Conservation (phyloP, 2,113 vertebrate species). For the Sylvia atricapilla region DNA sequence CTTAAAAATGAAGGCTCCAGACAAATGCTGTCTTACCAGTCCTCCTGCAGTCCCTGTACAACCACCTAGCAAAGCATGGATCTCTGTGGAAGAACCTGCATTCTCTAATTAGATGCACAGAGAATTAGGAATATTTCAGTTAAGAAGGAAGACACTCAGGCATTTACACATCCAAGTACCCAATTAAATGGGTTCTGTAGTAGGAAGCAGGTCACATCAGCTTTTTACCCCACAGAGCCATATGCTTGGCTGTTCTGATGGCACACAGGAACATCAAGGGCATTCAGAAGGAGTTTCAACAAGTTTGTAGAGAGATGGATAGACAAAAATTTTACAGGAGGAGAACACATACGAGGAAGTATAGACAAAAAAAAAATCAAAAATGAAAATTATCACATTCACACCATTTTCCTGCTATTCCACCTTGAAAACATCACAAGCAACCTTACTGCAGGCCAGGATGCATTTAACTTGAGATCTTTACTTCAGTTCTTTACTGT, state of each 20-base stretch:
- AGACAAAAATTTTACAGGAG: neutral
- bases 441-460: neutral
- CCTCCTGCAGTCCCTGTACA: neutral
- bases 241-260: neutral
- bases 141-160: neutral
- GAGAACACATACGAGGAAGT: fast-evolving
- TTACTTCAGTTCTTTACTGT: neutral
- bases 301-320: neutral
- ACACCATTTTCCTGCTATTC: neutral
- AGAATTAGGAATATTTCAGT: neutral
- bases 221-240: neutral
- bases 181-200: neutral
- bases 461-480: neutral
- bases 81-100: neutral
- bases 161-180: neutral
- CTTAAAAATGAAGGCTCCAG: neutral
- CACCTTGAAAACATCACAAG: neutral
- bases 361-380: neutral
- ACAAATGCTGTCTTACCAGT: neutral
- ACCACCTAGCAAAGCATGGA: neutral
- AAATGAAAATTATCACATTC: neutral
- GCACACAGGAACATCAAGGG: neutral
- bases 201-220: neutral
- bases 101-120: neutral
- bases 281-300: neutral